phyloP scores from a whole-genome alignment of 2,888 invertebrate species.

The Mamestra brassicae region DNA sequence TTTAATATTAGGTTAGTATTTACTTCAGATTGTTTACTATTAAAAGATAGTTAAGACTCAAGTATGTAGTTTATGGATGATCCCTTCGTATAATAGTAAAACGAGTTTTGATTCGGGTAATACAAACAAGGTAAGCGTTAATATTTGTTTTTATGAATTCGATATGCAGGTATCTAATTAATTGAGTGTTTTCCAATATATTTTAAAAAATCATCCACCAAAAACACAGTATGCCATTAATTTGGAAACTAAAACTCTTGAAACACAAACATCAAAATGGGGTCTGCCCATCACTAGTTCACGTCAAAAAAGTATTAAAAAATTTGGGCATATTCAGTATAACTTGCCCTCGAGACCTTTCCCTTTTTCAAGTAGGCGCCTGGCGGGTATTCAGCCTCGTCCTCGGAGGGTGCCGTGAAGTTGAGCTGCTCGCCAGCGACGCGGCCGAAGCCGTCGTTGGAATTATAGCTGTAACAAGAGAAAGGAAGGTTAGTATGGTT shows the following conservation, averaged over 20 bases:
- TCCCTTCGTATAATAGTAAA: not conserved
- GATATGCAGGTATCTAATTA: too few species aligned
- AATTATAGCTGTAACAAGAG: constrained; percentile 87
- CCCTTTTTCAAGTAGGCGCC: constrained; percentile 92
- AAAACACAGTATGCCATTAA: constrained; percentile 4
- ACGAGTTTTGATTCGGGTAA: not conserved
- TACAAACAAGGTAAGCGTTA: too few species aligned
- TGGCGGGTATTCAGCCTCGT: constrained; percentile 93
- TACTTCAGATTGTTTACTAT: not conserved
- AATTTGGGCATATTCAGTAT: constrained; percentile 85
- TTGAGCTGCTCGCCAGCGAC: constrained; percentile 90
- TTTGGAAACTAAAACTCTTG: constrained; percentile 14
- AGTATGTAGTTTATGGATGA: constrained; percentile 36
- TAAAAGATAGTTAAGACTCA: not conserved
- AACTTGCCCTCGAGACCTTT: constrained; percentile 92
- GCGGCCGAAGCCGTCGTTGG: constrained; percentile 88
- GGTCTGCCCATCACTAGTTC: constrained; percentile 25
- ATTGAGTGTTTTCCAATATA: too few species aligned
- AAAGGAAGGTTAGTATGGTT: constrained; percentile 5
- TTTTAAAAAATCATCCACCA: constrained; percentile 15
- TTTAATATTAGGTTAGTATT: constrained; percentile 3
- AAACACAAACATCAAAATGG: constrained; percentile 31
- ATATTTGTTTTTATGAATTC: not conserved
- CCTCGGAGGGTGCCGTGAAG: constrained; percentile 93
- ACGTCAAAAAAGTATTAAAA: constrained; percentile 53